Base-by-base conservation (phyloP, 2,888 invertebrate genomes). In the Latrodectus hesperus region DNA sequence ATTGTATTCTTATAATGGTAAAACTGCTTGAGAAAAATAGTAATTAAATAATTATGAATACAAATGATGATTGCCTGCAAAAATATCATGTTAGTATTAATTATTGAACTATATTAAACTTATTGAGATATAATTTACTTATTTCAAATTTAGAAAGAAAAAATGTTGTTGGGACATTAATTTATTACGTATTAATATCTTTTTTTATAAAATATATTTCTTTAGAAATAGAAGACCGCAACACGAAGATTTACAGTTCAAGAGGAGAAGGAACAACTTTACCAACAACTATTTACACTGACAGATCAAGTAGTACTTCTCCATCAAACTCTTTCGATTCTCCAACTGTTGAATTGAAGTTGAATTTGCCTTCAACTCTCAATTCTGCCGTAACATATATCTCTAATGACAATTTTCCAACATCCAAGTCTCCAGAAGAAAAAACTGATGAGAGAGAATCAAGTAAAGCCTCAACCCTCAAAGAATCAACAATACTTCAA, bases 381-480 rank as follows among this genome's bases (percentile, higher is more conserved):
- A 75, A 70, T 14, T 70, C 85, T 22, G 75, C 71, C 12, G 80
- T 86, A 16, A 86, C 85, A 22, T 86, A 86, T 52, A 80, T 86
- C n/a, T 80, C 85, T 38, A 72, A 80, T 11, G 72, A 52, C 12
- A 64, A 26, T 17, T 85, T 71, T 49, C 70, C 80, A 38, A 68
- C 78, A 4, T 26, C 49, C 11, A 84, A 78, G 53, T 22, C 26
- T n/a, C 55, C 79, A 11, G 12, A 38, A 38, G 38, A 38, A 38
- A 38, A 38, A 38, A 4, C 38, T 38, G 6, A 22, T 52, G 70
- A 79, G 17, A 79, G 53, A 52, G 38, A 52, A 12, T 49, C 55
- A 70, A 64, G 55, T 10, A 51, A 52, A 8, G 14, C 80, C 16
- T 67, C 53, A 9, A 26, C 53, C 16, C 70, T 38, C 11, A 65